phyloP scores from a whole-genome alignment of 2,113 vertebrate genomes.

The Albula glossodonta region DNA sequence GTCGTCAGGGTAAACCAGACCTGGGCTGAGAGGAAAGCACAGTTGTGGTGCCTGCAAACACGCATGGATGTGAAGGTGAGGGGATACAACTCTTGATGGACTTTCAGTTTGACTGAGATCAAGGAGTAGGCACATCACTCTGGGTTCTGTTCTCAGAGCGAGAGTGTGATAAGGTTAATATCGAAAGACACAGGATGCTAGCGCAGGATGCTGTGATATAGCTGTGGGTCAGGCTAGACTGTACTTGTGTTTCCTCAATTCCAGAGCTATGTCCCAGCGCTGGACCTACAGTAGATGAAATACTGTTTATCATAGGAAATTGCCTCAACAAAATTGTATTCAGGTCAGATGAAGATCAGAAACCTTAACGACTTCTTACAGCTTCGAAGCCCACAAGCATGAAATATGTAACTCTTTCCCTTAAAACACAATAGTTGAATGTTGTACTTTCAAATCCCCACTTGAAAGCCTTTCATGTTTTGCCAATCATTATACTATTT shows the following conservation, averaged over 20 bases:
- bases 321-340: background rate
- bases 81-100: background rate
- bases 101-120: background rate
- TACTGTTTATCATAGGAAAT: background rate
- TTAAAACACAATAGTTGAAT: conserved; percentile 19
- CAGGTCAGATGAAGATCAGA: conserved; percentile 24
- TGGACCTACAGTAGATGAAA: background rate
- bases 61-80: background rate
- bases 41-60: conserved; percentile 33
- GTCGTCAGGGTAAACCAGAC: conserved; percentile 42
- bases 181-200: background rate
- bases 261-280: conserved; percentile 36
- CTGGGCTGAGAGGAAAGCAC: conserved; percentile 42
- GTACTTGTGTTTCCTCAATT: conserved; percentile 41
- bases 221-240: conserved; percentile 20
- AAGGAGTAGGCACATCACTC: background rate
- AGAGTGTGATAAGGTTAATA: conserved; percentile 14
- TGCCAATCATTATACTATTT: conserved; percentile 5
- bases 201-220: conserved; percentile 13
- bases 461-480: conserved; percentile 14
- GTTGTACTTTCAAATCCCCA: conserved; percentile 14
- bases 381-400: conserved; percentile 7
- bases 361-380: background rate
- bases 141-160: background rate
- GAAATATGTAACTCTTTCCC: conserved; percentile 31